These are phyloP conservation scores for Heteromormyrus szaboi DNA, from an alignment of 2,797 vertebrate genomes.

Conservation along the genomic window DNA sequence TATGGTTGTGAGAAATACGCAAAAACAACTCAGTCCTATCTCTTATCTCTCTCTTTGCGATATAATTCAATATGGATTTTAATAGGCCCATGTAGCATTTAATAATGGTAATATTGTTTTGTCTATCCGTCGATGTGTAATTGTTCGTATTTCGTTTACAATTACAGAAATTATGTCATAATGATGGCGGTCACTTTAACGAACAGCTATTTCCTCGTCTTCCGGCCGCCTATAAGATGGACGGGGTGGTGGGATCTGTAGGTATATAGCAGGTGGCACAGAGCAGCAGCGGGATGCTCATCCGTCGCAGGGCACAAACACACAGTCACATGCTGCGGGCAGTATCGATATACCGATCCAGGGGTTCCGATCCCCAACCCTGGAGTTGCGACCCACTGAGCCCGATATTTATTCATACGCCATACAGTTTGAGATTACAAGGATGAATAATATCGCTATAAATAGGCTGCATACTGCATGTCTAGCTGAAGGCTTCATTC, in stretches of 20 bases:
- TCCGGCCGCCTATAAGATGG: background rate
- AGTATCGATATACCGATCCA: background rate
- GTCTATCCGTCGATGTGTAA: background rate
- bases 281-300: background rate
- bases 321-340: background rate
- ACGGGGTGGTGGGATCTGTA: background rate
- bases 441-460: background rate
- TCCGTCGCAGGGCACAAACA: background rate
- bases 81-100: background rate
- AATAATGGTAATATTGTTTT: background rate
- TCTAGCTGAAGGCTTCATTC: background rate
- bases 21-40: background rate
- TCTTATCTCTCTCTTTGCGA: background rate
- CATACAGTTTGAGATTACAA: background rate
- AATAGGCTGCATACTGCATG: too few relatives aligned
- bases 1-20: background rate
- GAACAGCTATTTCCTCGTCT: background rate
- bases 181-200: background rate
- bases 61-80: background rate
- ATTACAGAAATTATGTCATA: background rate
- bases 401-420: background rate
- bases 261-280: background rate
- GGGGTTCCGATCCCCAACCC: background rate
- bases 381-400: background rate
- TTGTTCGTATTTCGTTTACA: background rate